Evolutionary conservation across 2,888 invertebrate genomes (phyloP).

Genomic region (Deroplatys truncata): DNA sequence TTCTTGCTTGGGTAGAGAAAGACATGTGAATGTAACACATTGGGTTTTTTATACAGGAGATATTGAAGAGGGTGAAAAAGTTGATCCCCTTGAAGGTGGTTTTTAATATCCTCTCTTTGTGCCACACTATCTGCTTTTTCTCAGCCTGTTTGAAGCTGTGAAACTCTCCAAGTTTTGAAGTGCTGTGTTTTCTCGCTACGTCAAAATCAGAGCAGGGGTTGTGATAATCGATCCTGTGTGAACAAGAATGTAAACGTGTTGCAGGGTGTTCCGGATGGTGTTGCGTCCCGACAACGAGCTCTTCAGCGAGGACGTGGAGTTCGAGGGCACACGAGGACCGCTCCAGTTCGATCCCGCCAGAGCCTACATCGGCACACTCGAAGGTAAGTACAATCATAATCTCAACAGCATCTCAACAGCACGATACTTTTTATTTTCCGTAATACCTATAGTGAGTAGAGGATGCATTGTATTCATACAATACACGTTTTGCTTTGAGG

Average conservation of each 20-base stretch:
- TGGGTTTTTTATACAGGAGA: too few relatives aligned
- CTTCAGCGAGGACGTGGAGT: slow-evolving; percentile 70
- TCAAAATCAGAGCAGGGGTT: not conserved
- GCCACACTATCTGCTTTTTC: too few relatives aligned
- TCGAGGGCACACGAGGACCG: slow-evolving; percentile 68
- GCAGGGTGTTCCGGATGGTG: slow-evolving; percentile 71
- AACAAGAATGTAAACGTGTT: not conserved
- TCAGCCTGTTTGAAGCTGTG: too few relatives aligned
- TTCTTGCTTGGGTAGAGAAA: too few relatives aligned
- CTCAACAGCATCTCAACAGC: not conserved
- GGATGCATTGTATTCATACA: not conserved
- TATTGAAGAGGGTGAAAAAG: too few relatives aligned
- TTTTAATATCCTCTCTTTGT: too few relatives aligned
- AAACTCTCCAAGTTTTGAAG: too few relatives aligned
- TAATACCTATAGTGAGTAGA: not conserved
- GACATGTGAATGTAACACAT: too few relatives aligned
- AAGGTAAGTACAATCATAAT: slow-evolving; percentile 54
- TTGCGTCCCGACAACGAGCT: slow-evolving; percentile 68
- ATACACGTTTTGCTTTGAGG: too few relatives aligned
- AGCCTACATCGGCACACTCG: slow-evolving; percentile 72
- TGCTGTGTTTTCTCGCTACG: not conserved
- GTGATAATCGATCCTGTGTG: not conserved
- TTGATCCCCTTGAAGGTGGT: too few relatives aligned
- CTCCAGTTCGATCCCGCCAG: slow-evolving; percentile 67
- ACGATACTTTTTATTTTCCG: not conserved